Percentiles rank a stretch among this genome's conserved stretches.
Conservation (phyloP, 2,113 vertebrate species). For the Lophura nycthemera region DNA sequence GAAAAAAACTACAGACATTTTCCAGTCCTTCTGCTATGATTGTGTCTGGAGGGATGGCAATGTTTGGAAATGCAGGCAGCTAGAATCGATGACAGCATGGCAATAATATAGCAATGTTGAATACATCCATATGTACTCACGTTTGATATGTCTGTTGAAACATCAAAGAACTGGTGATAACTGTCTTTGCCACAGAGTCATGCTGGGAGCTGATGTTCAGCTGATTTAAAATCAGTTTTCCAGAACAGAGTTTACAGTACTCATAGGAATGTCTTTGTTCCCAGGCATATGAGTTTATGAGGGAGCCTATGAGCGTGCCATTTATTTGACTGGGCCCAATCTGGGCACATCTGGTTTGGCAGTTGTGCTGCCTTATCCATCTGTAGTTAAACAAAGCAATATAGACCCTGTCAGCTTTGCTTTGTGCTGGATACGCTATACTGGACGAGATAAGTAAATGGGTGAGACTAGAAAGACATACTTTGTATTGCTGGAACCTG, state of each 20-base stretch:
- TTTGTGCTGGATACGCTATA: background rate
- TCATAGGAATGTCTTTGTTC: background rate
- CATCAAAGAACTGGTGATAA: background rate
- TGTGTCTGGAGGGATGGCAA: background rate
- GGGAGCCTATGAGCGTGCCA: background rate
- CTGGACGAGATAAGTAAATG: too few species aligned
- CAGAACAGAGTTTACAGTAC: background rate
- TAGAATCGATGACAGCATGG: background rate
- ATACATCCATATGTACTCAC: background rate
- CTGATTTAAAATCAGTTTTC: background rate
- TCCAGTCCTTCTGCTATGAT: background rate
- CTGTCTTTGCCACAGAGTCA: background rate
- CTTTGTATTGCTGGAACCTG: background rate
- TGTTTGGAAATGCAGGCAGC: background rate
- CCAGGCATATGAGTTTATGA: background rate
- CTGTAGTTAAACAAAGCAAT: background rate
- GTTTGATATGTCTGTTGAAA: background rate
- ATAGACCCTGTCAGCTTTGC: background rate
- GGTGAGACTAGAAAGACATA: background rate
- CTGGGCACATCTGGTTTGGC: background rate
- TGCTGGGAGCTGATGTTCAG: background rate
- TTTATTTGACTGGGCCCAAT: background rate
- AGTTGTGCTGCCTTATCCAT: background rate
- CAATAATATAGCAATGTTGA: background rate
- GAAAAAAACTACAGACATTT: background rate